phyloP scores from a whole-genome alignment of 2,888 invertebrate genomes.

The Amphipyra berbera region DNA sequence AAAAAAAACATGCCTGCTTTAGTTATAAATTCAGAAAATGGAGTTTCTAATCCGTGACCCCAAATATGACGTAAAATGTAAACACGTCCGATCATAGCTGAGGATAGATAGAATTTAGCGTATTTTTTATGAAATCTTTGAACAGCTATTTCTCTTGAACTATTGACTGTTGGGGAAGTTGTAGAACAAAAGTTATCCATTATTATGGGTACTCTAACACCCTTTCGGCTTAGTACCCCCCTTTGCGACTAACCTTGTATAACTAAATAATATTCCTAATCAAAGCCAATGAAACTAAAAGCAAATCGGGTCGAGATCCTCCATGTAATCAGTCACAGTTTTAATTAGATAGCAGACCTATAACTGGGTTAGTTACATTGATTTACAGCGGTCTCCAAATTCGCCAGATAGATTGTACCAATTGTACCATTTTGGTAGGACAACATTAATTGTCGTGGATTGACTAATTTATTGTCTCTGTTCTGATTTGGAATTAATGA shows the following conservation, averaged over 20 bases:
- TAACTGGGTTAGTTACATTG: constrained; percentile 32
- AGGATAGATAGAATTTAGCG: too few species aligned
- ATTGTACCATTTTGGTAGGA: constrained; percentile 37
- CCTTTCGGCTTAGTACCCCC: too few species aligned
- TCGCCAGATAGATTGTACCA: constrained; percentile 41
- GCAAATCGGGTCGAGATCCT: constrained; percentile 8
- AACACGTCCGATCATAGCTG: too few species aligned
- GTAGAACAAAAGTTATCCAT: too few species aligned
- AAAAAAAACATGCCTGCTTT: too few species aligned
- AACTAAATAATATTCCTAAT: not conserved
- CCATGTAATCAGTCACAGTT: constrained; percentile 38
- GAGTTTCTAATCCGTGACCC: too few species aligned
- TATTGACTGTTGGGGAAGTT: too few species aligned
- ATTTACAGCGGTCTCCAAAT: constrained; percentile 42
- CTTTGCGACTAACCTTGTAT: not conserved
- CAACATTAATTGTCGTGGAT: constrained; percentile 44
- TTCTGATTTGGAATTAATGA: constrained; percentile 13
- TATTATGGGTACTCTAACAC: too few species aligned
- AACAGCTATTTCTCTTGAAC: too few species aligned
- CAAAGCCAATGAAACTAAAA: constrained; percentile 4
- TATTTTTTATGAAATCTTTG: too few species aligned
- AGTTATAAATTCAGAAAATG: too few species aligned
- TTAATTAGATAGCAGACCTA: constrained; percentile 37
- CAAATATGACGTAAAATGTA: too few species aligned
- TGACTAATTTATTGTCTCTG: constrained; percentile 37